A percentile compares a stretch with the other conserved stretches of the same genome.
phyloP scores from a whole-genome alignment of 2,797 vertebrate genomes.

The Myotis planiceps region DNA sequence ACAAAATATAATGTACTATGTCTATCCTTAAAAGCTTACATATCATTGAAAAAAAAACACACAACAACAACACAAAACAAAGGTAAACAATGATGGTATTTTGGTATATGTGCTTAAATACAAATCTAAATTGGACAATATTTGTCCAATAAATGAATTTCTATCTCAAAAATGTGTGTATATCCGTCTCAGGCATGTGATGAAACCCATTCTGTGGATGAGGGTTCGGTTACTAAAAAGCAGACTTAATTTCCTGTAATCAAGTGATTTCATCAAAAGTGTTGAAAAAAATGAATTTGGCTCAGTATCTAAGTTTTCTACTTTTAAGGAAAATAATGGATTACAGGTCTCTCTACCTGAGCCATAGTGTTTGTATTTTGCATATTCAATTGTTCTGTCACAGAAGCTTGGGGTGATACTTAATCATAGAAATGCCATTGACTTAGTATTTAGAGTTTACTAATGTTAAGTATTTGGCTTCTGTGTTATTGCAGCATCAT shows the following conservation, averaged over 20 bases:
- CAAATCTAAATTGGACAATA: background rate
- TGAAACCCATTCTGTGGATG: background rate
- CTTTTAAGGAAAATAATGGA: constrained; percentile 28
- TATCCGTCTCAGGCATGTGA: background rate
- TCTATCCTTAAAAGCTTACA: background rate
- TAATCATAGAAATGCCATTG: constrained; percentile 18
- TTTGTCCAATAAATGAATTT: background rate
- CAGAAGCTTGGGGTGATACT: background rate
- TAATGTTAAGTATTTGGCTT: constrained; percentile 33
- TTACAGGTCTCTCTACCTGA: background rate
- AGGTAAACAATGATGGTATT: background rate
- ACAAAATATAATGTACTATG: background rate
- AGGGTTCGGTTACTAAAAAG: background rate
- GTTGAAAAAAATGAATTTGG: background rate
- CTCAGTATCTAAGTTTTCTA: background rate
- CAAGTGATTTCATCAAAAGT: background rate
- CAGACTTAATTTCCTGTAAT: background rate
- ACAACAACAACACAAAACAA: background rate
- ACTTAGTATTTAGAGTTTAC: constrained; percentile 45
- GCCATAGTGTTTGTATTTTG: background rate
- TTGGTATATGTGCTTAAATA: background rate
- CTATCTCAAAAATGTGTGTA: background rate
- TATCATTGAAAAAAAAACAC: background rate
- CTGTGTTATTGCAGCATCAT: constrained; percentile 45
- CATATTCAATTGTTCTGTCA: background rate